Conservation (phyloP, 2,113 vertebrate genomes). For the Brachyhypopomus gauderio region DNA sequence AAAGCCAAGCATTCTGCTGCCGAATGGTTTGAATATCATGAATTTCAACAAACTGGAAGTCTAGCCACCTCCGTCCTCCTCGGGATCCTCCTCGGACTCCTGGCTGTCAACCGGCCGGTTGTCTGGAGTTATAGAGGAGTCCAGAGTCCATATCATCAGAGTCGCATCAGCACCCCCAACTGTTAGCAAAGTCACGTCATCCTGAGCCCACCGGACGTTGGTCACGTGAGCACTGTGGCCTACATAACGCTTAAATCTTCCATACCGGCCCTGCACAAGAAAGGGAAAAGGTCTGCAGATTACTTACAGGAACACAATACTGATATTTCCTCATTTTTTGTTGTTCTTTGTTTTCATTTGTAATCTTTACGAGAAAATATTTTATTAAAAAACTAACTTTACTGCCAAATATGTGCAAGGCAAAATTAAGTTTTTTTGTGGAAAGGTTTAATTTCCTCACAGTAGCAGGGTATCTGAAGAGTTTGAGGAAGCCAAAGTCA, state of each 20-base stretch:
- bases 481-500: conserved; percentile 92
- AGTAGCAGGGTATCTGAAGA: conserved; percentile 85
- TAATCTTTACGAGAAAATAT: no score
- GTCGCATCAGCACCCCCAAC: conserved; percentile 92
- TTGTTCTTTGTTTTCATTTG: no score
- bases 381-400: no score
- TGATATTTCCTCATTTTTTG: no score
- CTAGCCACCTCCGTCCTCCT: conserved; percentile 89
- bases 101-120: conserved; percentile 91
- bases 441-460: not conserved
- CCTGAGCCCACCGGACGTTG: conserved; percentile 90
- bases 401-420: no score
- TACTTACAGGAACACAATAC: no score
- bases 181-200: conserved; percentile 86
- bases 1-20: no score
- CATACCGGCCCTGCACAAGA: conserved; percentile 82
- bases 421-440: not conserved
- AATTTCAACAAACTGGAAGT: no score
- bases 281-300: not conserved
- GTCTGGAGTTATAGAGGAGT: conserved; percentile 84
- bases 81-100: conserved; percentile 89
- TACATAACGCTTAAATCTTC: conserved; percentile 93
- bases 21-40: no score
- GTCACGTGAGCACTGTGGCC: conserved; percentile 94
- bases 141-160: conserved; percentile 93